These are phyloP conservation scores for Apoda limacodes DNA, from an alignment of 2,888 invertebrate genomes.

Conservation along the genomic window DNA sequence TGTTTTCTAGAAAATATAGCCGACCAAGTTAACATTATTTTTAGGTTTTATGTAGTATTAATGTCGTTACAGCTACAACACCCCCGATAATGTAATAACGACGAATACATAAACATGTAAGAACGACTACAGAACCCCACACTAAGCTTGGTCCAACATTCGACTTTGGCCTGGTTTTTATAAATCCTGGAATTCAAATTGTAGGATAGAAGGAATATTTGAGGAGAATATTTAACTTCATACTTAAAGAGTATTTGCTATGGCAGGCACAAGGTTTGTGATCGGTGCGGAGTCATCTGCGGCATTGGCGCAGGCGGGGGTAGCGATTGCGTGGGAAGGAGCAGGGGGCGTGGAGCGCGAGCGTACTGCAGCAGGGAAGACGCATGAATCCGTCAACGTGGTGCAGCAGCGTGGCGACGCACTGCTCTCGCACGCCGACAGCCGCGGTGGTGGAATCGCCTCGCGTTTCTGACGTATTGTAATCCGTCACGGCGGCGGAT, in stretches of 20 bases:
- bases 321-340: slow-evolving; percentile 23
- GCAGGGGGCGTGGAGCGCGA: slow-evolving; percentile 23
- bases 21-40: too few relatives aligned
- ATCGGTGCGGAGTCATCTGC: slow-evolving; percentile 41
- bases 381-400: slow-evolving; percentile 74
- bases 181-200: too few relatives aligned
- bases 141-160: too few relatives aligned
- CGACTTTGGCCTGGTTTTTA: too few relatives aligned
- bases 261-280: slow-evolving; percentile 49
- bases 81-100: too few relatives aligned
- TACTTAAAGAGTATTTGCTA: neutral
- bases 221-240: too few relatives aligned
- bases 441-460: slow-evolving; percentile 77
- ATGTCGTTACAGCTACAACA: too few relatives aligned
- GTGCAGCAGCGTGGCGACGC: slow-evolving; percentile 74
- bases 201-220: too few relatives aligned
- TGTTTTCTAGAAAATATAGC: too few relatives aligned
- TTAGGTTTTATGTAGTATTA: too few relatives aligned
- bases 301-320: slow-evolving; percentile 34
- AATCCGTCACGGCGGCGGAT: neutral
- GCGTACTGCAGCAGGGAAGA: slow-evolving; percentile 23
- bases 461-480: slow-evolving; percentile 73
- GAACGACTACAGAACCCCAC: too few relatives aligned
- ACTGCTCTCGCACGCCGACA: slow-evolving; percentile 77
- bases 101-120: too few relatives aligned